Conservation (phyloP, 2,797 vertebrate genomes). For the Falco concolor region DNA sequence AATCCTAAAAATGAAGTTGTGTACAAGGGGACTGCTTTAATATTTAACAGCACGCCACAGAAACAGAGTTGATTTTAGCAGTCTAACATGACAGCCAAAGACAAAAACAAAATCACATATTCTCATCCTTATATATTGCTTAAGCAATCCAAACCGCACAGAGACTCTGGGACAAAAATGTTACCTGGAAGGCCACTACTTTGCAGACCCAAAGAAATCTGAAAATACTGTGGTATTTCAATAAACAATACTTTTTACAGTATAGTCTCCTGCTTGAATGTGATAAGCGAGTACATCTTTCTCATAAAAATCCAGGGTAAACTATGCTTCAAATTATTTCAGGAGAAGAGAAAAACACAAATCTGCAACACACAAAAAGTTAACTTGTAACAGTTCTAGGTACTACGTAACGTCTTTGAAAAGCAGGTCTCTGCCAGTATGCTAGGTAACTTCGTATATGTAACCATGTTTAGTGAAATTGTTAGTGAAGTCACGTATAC, state of each 20-base stretch:
- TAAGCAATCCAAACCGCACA: not conserved
- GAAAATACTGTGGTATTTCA: not conserved
- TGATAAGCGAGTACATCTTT: not conserved
- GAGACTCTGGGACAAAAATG: not conserved
- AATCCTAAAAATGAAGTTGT: slow-evolving; percentile 6
- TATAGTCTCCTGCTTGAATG: not conserved
- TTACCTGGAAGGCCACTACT: not conserved
- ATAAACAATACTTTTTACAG: not conserved
- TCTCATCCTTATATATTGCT: not conserved
- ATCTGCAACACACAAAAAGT: not conserved
- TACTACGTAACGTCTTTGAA: accelerated
- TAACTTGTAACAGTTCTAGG: not conserved
- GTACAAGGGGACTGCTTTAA: not conserved
- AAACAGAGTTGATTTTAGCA: not conserved
- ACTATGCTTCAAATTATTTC: not conserved
- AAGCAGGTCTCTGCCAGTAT: not conserved
- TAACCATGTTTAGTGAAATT: not conserved
- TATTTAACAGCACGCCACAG: not conserved
- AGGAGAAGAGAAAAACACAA: not conserved
- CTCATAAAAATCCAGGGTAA: not conserved
- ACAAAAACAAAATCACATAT: not conserved
- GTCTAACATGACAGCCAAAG: not conserved
- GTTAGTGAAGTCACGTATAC: not conserved
- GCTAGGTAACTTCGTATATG: not conserved
- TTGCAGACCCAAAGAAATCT: not conserved